These are phyloP conservation scores for Monoplex corrugatus DNA, from an alignment of 2,888 invertebrate genomes.

Conservation along the genomic window DNA sequence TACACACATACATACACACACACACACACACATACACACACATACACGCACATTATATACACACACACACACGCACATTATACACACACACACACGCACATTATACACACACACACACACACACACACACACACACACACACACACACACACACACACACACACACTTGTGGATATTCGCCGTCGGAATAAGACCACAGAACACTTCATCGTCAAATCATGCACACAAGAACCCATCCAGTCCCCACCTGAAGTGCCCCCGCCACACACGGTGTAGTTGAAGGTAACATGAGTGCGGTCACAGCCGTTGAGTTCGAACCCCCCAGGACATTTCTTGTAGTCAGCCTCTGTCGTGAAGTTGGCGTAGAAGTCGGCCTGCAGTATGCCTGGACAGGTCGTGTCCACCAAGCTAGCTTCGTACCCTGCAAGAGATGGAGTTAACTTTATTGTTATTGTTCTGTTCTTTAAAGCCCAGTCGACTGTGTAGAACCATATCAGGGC, in stretches of 20 bases:
- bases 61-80: neutral
- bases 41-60: neutral
- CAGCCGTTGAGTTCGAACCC: slow-evolving; percentile 25
- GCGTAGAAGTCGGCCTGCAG: neutral
- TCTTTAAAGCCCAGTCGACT: no score
- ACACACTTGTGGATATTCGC: neutral
- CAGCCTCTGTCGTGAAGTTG: neutral
- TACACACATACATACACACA: no score
- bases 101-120: neutral
- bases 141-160: slow-evolving; percentile 27
- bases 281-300: slow-evolving; percentile 90
- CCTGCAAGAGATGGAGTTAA: no score
- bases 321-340: neutral
- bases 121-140: slow-evolving; percentile 24
- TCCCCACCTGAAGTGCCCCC: slow-evolving; percentile 84
- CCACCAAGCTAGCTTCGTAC: neutral
- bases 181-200: neutral
- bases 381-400: neutral
- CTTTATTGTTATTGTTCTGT: no score
- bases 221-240: neutral
- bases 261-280: slow-evolving; percentile 93
- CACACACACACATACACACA: neutral
- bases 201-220: neutral
- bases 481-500: no score
- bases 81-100: neutral